A percentile compares a stretch with the other conserved stretches of the same genome.
phyloP scores from a whole-genome alignment of 2,113 vertebrate species.

The Xenotilapia caudafasciata region DNA sequence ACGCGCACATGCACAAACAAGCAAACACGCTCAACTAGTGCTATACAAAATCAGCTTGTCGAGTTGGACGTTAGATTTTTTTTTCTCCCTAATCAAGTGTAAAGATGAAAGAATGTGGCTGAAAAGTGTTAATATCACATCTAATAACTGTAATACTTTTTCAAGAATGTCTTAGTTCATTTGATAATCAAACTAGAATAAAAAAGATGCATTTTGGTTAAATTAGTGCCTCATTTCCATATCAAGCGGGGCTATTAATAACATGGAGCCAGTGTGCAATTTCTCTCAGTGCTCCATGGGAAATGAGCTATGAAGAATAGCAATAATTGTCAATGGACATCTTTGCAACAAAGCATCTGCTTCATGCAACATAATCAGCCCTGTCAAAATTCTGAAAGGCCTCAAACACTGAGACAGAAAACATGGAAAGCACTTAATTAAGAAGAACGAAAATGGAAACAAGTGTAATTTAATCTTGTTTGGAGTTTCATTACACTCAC shows the following conservation, averaged over 20 bases:
- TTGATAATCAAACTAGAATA: constrained; percentile 48
- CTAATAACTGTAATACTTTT: constrained; percentile 17
- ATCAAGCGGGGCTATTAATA: constrained; percentile 67
- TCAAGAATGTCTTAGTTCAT: constrained; percentile 34
- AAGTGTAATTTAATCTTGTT: constrained; percentile 36
- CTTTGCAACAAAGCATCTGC: constrained; percentile 86
- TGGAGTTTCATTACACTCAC: constrained; percentile 22
- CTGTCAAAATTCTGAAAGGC: constrained; percentile 70
- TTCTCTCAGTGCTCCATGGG: constrained; percentile 61
- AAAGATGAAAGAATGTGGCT: constrained; percentile 4
- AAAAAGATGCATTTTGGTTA: constrained; percentile 41
- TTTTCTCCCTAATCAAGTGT: constrained; percentile 8
- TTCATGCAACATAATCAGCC: constrained; percentile 83
- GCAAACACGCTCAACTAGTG: background rate
- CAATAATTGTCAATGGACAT: constrained; percentile 86
- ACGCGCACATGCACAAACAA: background rate
- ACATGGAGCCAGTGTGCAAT: constrained; percentile 49
- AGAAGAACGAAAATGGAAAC: constrained; percentile 14
- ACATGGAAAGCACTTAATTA: constrained; percentile 44
- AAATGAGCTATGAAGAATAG: constrained; percentile 85
- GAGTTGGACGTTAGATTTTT: background rate
- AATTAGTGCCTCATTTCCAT: constrained; percentile 68
- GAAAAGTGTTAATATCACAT: constrained; percentile 10
- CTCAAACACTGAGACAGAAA: constrained; percentile 39
- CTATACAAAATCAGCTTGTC: background rate